Percentiles rank a stretch among this genome's conserved stretches.
Conservation (phyloP, 2,113 vertebrate species). For the Ictidomys tridecemlineatus region DNA sequence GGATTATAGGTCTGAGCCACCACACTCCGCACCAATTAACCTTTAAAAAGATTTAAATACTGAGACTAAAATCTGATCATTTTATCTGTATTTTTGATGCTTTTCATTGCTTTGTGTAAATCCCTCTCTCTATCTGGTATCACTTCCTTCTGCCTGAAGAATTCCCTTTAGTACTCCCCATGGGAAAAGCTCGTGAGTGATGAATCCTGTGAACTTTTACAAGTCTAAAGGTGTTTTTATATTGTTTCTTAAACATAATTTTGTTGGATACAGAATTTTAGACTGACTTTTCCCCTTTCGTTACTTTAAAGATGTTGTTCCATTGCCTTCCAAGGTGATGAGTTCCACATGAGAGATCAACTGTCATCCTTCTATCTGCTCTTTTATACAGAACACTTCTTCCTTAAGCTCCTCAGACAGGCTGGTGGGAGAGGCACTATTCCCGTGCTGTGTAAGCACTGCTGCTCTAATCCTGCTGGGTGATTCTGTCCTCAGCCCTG, state of each 20-base stretch:
- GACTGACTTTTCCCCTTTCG: neutral
- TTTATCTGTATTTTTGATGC: neutral
- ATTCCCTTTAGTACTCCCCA: neutral
- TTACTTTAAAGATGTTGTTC: neutral
- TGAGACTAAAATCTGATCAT: neutral
- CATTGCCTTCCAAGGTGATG: neutral
- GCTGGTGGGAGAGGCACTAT: neutral
- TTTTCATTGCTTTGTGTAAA: slow-evolving; percentile 19
- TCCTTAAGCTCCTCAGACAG: neutral
- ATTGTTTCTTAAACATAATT: slow-evolving; percentile 17
- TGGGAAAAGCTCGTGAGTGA: neutral
- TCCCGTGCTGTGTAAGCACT: neutral
- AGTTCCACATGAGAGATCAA: neutral
- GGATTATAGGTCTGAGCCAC: too few species aligned
- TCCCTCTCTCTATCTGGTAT: neutral
- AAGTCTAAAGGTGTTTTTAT: neutral
- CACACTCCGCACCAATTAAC: neutral
- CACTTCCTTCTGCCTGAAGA: neutral
- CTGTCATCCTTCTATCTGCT: neutral
- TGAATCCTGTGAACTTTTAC: neutral
- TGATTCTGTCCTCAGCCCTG: neutral
- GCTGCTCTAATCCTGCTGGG: neutral
- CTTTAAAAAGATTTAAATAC: slow-evolving; percentile 17
- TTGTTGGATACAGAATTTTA: neutral
- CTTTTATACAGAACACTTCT: neutral